Evolutionary conservation across 2,888 invertebrate species (phyloP).

Genomic region (Apamea anceps): DNA sequence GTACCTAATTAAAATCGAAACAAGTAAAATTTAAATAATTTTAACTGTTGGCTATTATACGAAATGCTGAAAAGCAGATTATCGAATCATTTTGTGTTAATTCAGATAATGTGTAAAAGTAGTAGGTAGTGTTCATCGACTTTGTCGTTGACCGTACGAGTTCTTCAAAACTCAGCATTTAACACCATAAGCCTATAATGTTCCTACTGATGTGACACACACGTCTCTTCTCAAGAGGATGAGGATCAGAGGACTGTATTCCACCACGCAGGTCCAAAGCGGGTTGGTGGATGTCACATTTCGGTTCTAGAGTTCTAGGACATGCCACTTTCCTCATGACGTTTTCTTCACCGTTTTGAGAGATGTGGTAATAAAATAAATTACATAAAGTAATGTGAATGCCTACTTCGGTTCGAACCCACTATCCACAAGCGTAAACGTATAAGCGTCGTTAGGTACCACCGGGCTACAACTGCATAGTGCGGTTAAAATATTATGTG

Average conservation of each 20-base stretch:
- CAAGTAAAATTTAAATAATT: neutral
- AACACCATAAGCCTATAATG: neutral
- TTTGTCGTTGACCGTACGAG: neutral
- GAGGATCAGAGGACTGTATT: neutral
- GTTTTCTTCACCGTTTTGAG: neutral
- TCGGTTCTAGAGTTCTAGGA: neutral
- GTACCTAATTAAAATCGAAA: neutral
- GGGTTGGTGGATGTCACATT: neutral
- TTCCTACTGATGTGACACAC: neutral
- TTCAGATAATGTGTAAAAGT: neutral
- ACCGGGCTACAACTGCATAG: neutral
- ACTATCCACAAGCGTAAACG: neutral
- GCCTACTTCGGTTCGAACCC: neutral
- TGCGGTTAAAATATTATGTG: neutral
- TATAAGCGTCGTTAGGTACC: neutral
- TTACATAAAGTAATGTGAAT: neutral
- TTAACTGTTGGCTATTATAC: neutral
- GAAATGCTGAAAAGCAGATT: neutral
- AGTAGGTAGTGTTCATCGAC: neutral
- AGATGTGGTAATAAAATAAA: neutral
- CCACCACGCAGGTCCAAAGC: neutral
- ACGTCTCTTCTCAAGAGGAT: neutral
- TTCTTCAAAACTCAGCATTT: neutral
- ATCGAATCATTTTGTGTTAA: neutral
- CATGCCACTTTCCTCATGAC: neutral